Conservation (phyloP, 2,113 vertebrate genomes). For the Donacobius atricapilla region DNA sequence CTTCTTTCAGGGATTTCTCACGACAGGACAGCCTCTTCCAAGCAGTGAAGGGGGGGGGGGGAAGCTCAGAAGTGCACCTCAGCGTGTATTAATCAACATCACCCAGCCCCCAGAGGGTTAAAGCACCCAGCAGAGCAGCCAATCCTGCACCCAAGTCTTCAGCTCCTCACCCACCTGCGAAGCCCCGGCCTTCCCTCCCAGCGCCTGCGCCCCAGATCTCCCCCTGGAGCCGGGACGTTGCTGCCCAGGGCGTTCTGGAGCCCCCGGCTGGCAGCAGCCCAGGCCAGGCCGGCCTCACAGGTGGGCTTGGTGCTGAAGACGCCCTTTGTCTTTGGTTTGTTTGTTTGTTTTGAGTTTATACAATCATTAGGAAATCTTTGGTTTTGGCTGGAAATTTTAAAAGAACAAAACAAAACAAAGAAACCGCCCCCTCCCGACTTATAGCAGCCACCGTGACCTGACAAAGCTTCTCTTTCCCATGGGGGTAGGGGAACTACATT, state of each 20-base stretch:
- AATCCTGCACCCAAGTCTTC: conserved; percentile 71
- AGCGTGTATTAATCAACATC: conserved; percentile 84
- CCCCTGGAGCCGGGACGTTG: not conserved
- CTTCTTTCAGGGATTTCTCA: conserved; percentile 64
- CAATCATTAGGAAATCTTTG: conserved; percentile 90
- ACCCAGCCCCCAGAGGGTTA: conserved; percentile 82
- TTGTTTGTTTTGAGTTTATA: conserved; percentile 88
- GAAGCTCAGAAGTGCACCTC: conserved; percentile 84
- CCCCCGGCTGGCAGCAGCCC: not conserved
- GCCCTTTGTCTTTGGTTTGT: conserved; percentile 83
- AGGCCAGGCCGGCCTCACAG: conserved; percentile 37
- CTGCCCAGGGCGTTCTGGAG: not conserved
- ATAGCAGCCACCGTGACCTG: conserved; percentile 77
- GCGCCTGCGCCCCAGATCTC: not conserved
- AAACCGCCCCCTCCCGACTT: conserved; percentile 77
- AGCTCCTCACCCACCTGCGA: conserved; percentile 69
- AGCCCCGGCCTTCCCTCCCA: not conserved
- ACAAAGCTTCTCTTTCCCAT: conserved; percentile 63
- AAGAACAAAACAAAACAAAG: conserved; percentile 82
- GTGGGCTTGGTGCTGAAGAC: conserved; percentile 68
- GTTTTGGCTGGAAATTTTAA: conserved; percentile 86
- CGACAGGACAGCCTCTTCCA: conserved; percentile 80
- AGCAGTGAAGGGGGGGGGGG: conserved; percentile 75
- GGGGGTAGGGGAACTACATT: conserved; percentile 75
- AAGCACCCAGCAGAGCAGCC: conserved; percentile 84